Base-by-base conservation (phyloP, 2,113 vertebrate genomes). In the Neopipo cinnamomea region DNA sequence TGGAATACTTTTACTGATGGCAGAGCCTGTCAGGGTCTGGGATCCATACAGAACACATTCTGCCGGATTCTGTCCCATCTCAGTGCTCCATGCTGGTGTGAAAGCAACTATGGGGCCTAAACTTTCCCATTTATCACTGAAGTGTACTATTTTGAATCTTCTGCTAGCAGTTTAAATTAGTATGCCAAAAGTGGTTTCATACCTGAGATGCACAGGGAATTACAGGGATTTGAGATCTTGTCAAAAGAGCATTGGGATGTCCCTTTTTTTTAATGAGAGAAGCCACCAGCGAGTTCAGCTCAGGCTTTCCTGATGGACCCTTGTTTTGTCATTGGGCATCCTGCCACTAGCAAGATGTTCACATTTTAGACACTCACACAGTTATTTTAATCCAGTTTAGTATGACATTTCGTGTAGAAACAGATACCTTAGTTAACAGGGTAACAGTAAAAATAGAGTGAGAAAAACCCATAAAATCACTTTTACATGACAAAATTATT, bases 11-110 rank as follows among this genome's bases (percentile, higher is more conserved):
- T 55, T 92, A 50, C 81, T 49, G 73, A 35, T 56, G 50, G 88
- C 95, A 96, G 96, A 97, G 42, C 17, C 88, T 72, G 86, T 63
- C 68, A 75, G 78, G 61, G 67, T 86, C 92, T 75, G 74, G 72
- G 47, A 35, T 83, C 47, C 76, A 22, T 50, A 80, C 85, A 95
- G 95, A 88, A 39, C 74, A 87, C 76, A 70, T 27, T 92, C 96
- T 74, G 39, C 47, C 49, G 96, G 91, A 23, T 67, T 95, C 63
- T 21, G 14, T 52, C 65, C 86, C 31, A 22, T 62, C 39, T 82
- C 16, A 13, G 59, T 71, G 76, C 30, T 42, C 81, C 23, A 1
- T 33, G 59, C 65, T 71, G 62, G 46, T 59, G 68, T 62, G 37
- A 90, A 67, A 93, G 76, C 50, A 56, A 28, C 79, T 82, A 66